phyloP scores from a whole-genome alignment of 92 coral and sea anemone species.

The Epizoanthus rinbou region DNA sequence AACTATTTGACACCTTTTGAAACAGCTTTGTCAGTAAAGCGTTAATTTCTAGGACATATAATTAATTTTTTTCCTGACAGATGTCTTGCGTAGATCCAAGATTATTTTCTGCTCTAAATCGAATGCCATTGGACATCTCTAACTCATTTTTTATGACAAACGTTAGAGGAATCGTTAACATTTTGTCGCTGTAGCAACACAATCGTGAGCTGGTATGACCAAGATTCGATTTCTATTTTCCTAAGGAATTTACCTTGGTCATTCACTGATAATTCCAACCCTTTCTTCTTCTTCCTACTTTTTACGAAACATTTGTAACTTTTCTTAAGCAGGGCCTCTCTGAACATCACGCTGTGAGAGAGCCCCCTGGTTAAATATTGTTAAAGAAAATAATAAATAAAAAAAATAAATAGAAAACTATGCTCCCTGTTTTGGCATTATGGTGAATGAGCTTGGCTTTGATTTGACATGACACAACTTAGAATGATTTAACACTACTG shows the following conservation, averaged over 20 bases:
- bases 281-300: too few relatives aligned
- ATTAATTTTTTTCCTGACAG: constrained; percentile 13
- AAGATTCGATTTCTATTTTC: constrained; percentile 9
- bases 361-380: too few relatives aligned
- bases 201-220: not conserved
- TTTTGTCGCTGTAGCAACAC: not conserved
- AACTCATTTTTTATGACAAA: not conserved
- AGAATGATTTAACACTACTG: not conserved
- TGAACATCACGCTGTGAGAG: too few relatives aligned
- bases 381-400: too few relatives aligned
- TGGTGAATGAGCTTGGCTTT: constrained; percentile 10
- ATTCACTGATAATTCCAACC: constrained; percentile 18
- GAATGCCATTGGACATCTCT: not conserved
- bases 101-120: not conserved
- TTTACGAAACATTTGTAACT: too few relatives aligned
- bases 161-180: too few relatives aligned
- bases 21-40: too few relatives aligned
- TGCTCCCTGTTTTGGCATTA: constrained; percentile 1
- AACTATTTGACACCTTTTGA: constrained; percentile 14
- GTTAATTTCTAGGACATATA: constrained; percentile 11
- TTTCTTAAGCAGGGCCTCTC: too few relatives aligned
- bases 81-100: constrained; percentile 15
- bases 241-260: not conserved
- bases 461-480: constrained; percentile 10
- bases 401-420: too few relatives aligned